Percentiles rank a stretch among this genome's conserved stretches.
phyloP scores from a whole-genome alignment of 1,140 invertebrate genomes.

The Nautilus pompilius region DNA sequence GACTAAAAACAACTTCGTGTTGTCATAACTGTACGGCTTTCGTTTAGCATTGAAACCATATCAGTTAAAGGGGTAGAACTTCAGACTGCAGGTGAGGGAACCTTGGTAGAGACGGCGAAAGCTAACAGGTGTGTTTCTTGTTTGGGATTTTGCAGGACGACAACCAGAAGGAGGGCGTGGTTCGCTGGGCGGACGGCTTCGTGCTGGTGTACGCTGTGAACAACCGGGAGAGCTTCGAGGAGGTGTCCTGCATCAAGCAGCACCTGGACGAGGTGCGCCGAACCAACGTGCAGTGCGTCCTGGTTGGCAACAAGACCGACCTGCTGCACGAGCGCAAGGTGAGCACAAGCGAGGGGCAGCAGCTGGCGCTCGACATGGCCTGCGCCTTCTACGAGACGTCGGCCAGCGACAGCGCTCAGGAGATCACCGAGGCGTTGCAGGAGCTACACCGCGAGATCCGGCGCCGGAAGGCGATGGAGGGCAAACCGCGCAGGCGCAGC shows the following conservation, averaged over 20 bases:
- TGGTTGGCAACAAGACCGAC: conserved; percentile 88
- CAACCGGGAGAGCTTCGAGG: conserved; percentile 77
- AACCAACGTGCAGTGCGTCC: conserved; percentile 60
- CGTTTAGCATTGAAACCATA: not conserved
- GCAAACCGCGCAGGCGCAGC: conserved; percentile 45
- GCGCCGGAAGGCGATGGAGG: conserved; percentile 42
- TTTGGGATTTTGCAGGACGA: conserved; percentile 32
- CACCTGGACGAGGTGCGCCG: conserved; percentile 68
- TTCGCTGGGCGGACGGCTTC: conserved; percentile 84
- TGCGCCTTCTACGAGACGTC: conserved; percentile 84
- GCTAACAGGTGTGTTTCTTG: not conserved
- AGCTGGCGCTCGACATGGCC: conserved; percentile 69
- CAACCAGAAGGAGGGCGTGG: conserved; percentile 69
- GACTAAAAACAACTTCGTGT: not conserved
- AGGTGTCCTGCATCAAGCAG: conserved; percentile 66
- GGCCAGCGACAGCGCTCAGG: conserved; percentile 73
- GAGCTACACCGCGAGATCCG: conserved; percentile 51
- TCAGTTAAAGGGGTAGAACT: no score
- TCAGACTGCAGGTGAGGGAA: conserved; percentile 85
- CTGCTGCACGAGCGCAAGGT: conserved; percentile 88
- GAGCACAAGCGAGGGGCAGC: conserved; percentile 76
- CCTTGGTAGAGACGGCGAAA: conserved; percentile 70
- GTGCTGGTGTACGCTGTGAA: conserved; percentile 89
- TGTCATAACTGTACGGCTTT: not conserved
- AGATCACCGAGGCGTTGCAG: conserved; percentile 44